Base-by-base conservation (phyloP, 2,888 invertebrate genomes). In the Diabrotica balteata region DNA sequence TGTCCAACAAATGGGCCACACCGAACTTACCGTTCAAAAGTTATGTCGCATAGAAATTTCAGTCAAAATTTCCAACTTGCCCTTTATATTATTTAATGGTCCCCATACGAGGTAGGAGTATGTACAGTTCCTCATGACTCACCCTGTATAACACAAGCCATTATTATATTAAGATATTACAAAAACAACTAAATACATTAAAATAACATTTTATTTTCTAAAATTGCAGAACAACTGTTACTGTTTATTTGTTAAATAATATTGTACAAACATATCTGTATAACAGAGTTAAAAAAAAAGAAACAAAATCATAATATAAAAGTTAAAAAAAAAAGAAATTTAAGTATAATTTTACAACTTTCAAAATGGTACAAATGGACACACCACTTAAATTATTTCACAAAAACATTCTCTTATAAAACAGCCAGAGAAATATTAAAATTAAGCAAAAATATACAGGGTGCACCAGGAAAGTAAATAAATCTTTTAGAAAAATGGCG, bases 121-220 rank as follows among this genome's bases (percentile, higher is more conserved):
- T n/a, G n/a, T n/a, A n/a, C n/a, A n/a, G n/a, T n/a, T n/a, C n/a
- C n/a, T n/a, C n/a, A n/a, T n/a, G n/a, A n/a, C n/a, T n/a, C n/a
- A n/a, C n/a, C n/a, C n/a, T n/a, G n/a, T n/a, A n/a, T n/a, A n/a
- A n/a, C n/a, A n/a, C n/a, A n/a, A n/a, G n/a, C 4, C 32, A 32
- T 32, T 32, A 32, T 32, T 32, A 32, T 32, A 32, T 32, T 32
- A 32, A 32, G 32, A 5, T 32, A 32, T 32, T 32, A 10, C 17
- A 52, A 71, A 57, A 62, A 63, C 66, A 55, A 57, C 17, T 8
- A 45, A 49, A 42, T 68, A 68, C 65, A 65, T 76, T 75, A 77
- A 77, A 77, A 77, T 77, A 77, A 77, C 76, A 75, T 75, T 77
- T 76, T 77, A 77, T 76, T 77, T 72, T 76, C 75, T 76, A 76